Evolutionary conservation across 2,113 vertebrate species (phyloP).

Genomic region (Mastomys coucha): DNA sequence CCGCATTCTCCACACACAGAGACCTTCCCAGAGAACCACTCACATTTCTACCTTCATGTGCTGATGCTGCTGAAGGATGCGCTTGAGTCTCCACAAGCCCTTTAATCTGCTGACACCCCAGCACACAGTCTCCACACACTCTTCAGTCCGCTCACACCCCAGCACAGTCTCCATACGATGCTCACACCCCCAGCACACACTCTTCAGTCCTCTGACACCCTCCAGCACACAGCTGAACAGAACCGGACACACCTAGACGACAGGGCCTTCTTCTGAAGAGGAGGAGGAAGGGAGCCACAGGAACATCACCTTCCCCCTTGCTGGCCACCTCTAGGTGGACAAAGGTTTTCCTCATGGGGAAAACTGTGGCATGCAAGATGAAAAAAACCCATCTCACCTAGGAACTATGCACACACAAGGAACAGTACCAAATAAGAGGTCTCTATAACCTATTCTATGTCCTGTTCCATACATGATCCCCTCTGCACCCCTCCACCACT

Average conservation of each 20-base stretch:
- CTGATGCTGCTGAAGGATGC: conserved; percentile 11
- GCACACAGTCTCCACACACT: background rate
- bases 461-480: background rate
- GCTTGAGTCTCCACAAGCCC: conserved; percentile 41
- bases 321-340: background rate
- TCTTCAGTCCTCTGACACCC: background rate
- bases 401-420: background rate
- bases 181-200: too few relatives aligned
- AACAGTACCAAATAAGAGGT: too few relatives aligned
- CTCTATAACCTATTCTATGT: background rate
- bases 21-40: conserved; percentile 38
- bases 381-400: background rate
- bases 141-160: background rate
- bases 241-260: conserved; percentile 51
- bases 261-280: conserved; percentile 49
- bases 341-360: conserved; percentile 7
- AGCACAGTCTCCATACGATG: conserved; percentile 12
- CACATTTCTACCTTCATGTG: conserved; percentile 27
- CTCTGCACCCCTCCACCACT: too few relatives aligned
- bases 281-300: background rate
- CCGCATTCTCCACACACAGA: background rate
- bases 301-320: background rate
- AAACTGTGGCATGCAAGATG: background rate
- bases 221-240: background rate
- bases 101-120: background rate